Evolutionary conservation across 1,140 invertebrate genomes (phyloP), one percentile per base, ranked within the genome.

Genomic region (Drosophila bocki): DNA sequence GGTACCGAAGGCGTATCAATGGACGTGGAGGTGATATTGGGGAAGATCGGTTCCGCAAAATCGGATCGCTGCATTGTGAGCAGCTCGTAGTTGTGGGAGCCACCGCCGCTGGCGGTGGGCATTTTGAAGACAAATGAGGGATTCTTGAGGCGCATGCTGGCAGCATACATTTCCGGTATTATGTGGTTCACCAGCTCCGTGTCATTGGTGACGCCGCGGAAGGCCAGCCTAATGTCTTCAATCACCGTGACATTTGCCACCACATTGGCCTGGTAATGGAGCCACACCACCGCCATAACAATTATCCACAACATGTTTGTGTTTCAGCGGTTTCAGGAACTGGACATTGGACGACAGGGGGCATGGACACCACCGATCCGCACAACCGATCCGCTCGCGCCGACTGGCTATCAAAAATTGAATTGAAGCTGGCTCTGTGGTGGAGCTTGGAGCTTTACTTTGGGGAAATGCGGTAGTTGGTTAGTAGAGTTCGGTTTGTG

Each of bases 131-230:
- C 51, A 62, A 93, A 91, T 11, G 39, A 74, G 33, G 74, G 80
- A 91, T 92, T 91, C 26, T 72, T 53, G n/a, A 69, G 71, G 12
- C 32, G 32, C 75, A 88, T 78, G 37, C 57, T 82, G 9, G 76
- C 26, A 19, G 79, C 81, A 61, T 92, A 93, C 84, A 92, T 91
- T 87, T 91, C 71, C 62, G 76, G 78, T 78, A 93, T 91, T 29
- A 91, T 70, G 39, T 83, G 75, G 37, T 84, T 64, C 32, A 92
- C 42, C 29, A 91, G 48, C 3, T 83, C 62, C 17, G 76, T 86
- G 53, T 92, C 88, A 60, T 92, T 92, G 65, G 81, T 91, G 22
- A 92, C 65, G 26, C 70, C 80, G 39, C 78, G 77, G 74, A 92
- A 92, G 60, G 91, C 91, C 35, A 75, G 82, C 60, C 74, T 75